Evolutionary conservation across 2,888 invertebrate species (phyloP).

Genomic region (Aphelenchoides bicaudatus): DNA sequence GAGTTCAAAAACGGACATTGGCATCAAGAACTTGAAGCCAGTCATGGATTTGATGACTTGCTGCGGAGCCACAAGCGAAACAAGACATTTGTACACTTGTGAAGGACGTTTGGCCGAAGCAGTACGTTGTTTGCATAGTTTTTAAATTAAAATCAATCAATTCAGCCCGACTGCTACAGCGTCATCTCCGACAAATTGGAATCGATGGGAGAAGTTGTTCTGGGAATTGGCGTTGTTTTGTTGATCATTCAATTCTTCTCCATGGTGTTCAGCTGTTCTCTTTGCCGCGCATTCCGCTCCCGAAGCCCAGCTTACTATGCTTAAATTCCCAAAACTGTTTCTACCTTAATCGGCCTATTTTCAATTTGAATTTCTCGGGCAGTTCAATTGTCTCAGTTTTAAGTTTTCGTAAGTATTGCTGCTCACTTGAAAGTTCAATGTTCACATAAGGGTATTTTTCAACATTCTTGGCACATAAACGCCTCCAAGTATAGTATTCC

Average conservation of each 20-base stretch:
- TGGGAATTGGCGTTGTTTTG: conserved; percentile 33
- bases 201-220: conserved; percentile 40
- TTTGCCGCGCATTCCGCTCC: conserved; percentile 51
- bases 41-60: conserved; percentile 52
- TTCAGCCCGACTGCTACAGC: conserved; percentile 51
- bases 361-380: too few relatives aligned
- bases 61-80: conserved; percentile 53
- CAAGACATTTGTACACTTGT: conserved; percentile 33
- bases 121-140: conserved; percentile 14
- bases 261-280: conserved; percentile 51
- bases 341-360: too few relatives aligned
- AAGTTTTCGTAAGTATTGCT: too few relatives aligned
- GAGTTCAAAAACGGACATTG: conserved; percentile 31
- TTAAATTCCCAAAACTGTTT: too few relatives aligned
- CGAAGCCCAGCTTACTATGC: conserved; percentile 36
- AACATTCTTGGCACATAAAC: too few relatives aligned
- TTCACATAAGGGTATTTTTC: too few relatives aligned
- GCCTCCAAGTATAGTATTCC: too few relatives aligned
- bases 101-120: conserved; percentile 22
- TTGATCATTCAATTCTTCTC: conserved; percentile 45
- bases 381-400: too few relatives aligned
- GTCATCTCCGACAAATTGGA: conserved; percentile 42
- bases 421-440: too few relatives aligned
- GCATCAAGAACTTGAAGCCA: conserved; percentile 48
- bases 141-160: too few relatives aligned